A percentile compares a stretch with the other conserved stretches of the same genome.
Evolutionary conservation across 2,888 invertebrate species (phyloP).

Genomic region (Drosophila percnosoma): DNA sequence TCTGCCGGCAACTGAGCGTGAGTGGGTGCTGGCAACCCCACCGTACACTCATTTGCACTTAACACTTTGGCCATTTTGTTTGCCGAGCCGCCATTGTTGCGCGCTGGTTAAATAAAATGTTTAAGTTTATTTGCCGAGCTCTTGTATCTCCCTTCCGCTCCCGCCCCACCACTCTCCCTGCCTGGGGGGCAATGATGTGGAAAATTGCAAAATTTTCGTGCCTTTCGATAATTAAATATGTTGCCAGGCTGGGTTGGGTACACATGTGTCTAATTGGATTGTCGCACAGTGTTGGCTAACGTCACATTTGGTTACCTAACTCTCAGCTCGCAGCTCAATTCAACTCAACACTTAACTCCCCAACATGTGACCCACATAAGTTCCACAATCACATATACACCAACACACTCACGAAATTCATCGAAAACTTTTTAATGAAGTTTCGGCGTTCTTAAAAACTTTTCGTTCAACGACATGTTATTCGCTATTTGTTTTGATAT

Average conservation of each 20-base stretch:
- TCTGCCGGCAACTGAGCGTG: constrained; percentile 11
- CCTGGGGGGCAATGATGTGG: constrained; percentile 59
- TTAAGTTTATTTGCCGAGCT: constrained; percentile 54
- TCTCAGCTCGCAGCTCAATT: constrained; percentile 6
- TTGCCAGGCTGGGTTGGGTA: constrained; percentile 28
- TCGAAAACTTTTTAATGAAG: constrained; percentile 74
- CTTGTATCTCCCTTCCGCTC: background rate
- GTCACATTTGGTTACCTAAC: constrained; percentile 31
- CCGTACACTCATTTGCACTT: constrained; percentile 76
- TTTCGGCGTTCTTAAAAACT: constrained; percentile 75
- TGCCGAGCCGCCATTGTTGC: constrained; percentile 65
- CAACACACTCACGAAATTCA: constrained; percentile 11
- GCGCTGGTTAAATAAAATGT: constrained; percentile 47
- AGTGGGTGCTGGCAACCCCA: constrained; percentile 12
- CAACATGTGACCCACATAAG: constrained; percentile 63
- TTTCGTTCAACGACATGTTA: constrained; percentile 67
- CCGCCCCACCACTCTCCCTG: background rate
- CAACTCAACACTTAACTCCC: background rate
- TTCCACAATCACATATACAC: constrained; percentile 32
- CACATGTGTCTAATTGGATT: constrained; percentile 77
- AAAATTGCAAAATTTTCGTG: constrained; percentile 73
- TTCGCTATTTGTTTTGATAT: constrained; percentile 75
- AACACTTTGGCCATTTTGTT: constrained; percentile 78
- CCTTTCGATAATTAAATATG: constrained; percentile 76
- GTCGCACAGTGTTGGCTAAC: constrained; percentile 72